phyloP scores from a whole-genome alignment of 2,888 invertebrate genomes.

The Tyria jacobaeae region DNA sequence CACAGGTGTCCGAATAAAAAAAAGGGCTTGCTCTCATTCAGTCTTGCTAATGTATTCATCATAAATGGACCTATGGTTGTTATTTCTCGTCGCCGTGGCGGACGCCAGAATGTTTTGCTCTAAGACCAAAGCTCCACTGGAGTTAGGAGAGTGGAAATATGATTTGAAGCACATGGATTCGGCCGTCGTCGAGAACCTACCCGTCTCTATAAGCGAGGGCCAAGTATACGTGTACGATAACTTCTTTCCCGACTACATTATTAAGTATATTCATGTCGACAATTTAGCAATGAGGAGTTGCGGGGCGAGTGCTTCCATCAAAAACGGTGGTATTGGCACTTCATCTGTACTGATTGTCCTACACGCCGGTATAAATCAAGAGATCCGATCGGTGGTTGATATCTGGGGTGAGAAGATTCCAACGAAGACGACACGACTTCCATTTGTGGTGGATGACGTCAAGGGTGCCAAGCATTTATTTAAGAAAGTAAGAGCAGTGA shows the following conservation, averaged over 20 bases:
- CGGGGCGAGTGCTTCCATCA: constrained; percentile 69
- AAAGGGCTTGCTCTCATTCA: constrained; percentile 18
- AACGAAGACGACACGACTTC: constrained; percentile 11
- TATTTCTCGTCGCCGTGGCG: constrained; percentile 36
- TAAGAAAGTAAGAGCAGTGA: constrained; percentile 59
- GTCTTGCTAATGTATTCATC: constrained; percentile 31
- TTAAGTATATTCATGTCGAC: constrained; percentile 74
- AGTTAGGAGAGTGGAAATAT: constrained; percentile 68
- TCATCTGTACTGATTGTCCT: constrained; percentile 70
- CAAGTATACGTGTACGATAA: constrained; percentile 78
- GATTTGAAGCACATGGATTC: constrained; percentile 69
- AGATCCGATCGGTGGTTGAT: constrained; percentile 75
- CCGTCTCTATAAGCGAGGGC: constrained; percentile 68
- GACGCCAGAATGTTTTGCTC: constrained; percentile 63
- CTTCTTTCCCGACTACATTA: constrained; percentile 67
- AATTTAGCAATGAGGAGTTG: constrained; percentile 73
- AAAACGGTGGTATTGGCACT: constrained; percentile 66
- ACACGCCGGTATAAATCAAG: constrained; percentile 67
- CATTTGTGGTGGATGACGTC: constrained; percentile 21
- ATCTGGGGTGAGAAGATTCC: constrained; percentile 70
- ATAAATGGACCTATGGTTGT: constrained; percentile 50
- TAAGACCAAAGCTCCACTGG: constrained; percentile 65
- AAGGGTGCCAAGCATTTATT: constrained; percentile 61
- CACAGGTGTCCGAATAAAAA: constrained; percentile 23
- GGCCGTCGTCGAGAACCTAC: constrained; percentile 69